Conservation (phyloP, 35 echinoderm and acorn worm species). For the Hemicentrotus pulcherrimus region DNA sequence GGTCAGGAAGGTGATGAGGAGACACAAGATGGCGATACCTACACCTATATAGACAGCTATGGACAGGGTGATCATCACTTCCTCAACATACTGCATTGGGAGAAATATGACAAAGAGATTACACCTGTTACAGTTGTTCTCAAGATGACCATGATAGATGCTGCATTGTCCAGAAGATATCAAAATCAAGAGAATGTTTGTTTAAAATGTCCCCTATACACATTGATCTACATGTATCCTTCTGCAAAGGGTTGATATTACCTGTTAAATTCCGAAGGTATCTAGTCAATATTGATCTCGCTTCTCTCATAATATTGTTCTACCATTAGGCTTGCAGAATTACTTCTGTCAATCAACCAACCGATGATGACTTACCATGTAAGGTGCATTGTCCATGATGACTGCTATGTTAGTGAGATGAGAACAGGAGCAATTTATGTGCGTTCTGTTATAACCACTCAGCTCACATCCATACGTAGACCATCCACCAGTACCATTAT, state of each 20-base stretch:
- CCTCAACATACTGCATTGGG: conserved; percentile 16
- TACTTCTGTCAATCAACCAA: background rate
- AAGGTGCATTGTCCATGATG: conserved; percentile 78
- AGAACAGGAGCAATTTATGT: conserved; percentile 87
- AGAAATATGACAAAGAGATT: background rate
- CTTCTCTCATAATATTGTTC: background rate
- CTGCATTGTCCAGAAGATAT: background rate
- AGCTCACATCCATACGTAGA: conserved; percentile 75
- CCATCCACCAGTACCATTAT: conserved; percentile 86
- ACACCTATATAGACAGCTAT: conserved; percentile 75
- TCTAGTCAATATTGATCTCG: background rate
- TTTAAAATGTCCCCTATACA: background rate
- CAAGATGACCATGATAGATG: background rate
- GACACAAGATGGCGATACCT: conserved; percentile 64
- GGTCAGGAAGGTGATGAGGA: conserved; percentile 81
- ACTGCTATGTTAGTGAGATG: conserved; percentile 97
- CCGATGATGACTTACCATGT: conserved; percentile 50
- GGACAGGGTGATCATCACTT: conserved; percentile 61
- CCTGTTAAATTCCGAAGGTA: background rate
- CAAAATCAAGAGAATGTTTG: too few species aligned
- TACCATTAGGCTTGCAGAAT: background rate
- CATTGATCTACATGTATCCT: background rate
- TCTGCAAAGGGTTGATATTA: background rate
- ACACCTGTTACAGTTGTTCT: background rate
- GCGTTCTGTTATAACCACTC: conserved; percentile 67